phyloP scores from a whole-genome alignment of 2,888 invertebrate species.

The Xestia xanthographa region DNA sequence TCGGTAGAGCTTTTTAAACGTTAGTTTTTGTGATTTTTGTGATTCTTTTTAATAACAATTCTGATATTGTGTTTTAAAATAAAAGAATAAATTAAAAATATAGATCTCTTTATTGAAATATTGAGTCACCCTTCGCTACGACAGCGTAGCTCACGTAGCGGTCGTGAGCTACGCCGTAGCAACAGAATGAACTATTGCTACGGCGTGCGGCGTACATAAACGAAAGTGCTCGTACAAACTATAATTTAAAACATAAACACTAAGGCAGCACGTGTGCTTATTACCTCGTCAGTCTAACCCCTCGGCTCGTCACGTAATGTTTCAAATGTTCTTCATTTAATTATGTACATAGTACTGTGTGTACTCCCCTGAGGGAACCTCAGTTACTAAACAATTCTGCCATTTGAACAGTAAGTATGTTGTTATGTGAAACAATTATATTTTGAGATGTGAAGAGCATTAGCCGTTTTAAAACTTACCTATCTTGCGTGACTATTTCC shows the following conservation, averaged over 20 bases:
- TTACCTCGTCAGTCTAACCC: slow-evolving; percentile 25
- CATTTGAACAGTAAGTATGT: neutral
- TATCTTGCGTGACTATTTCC: neutral
- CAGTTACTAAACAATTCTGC: slow-evolving; percentile 20
- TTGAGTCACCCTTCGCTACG: no score
- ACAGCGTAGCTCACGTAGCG: neutral
- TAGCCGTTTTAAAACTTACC: neutral
- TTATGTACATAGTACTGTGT: slow-evolving; percentile 34
- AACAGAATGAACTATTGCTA: neutral
- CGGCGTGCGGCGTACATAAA: no score
- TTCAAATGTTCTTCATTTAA: slow-evolving; percentile 34
- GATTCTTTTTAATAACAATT: no score
- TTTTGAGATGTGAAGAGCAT: slow-evolving; percentile 10
- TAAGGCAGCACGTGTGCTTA: neutral
- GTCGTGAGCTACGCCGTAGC: neutral
- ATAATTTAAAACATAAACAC: neutral
- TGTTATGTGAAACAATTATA: slow-evolving; percentile 21
- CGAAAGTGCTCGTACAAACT: neutral
- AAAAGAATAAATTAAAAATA: no score
- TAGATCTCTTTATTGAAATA: neutral
- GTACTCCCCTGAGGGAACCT: slow-evolving; percentile 32
- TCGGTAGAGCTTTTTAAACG: neutral
- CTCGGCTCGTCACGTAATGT: slow-evolving; percentile 38
- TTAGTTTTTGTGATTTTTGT: neutral
- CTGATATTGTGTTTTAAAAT: neutral